Base-by-base conservation (phyloP, 2,113 vertebrate species). In the Perognathus longimembris region DNA sequence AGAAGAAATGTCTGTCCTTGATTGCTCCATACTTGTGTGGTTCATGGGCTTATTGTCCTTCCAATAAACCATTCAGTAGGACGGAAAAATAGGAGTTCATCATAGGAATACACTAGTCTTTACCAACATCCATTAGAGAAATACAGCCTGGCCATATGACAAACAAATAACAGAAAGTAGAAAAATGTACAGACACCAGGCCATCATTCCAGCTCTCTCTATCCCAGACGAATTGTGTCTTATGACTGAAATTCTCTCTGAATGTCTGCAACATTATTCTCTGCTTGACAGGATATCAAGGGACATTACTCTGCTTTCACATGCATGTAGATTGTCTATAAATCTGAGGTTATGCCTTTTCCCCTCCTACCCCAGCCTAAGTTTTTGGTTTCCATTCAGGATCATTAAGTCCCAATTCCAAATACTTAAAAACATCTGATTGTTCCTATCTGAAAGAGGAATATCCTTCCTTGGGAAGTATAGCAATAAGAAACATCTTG, bases 261-360 rank as follows among this genome's bases (percentile, higher is more conserved):
- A 34, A 6, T 28, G 73, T 57, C 20, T 17, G 15, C 28, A 66
- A 1, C 7, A 8, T 75, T 78, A 34, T 40, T 88, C 20, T 93
- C 1, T 78, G n/a, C 75, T 75, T 80, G 40, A 73, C n/a, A 69
- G 45, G 26, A 70, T 12, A 84, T 59, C 6, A 9, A n/a, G 61
- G 71, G 3, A 9, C 8, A 45, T 40, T 59, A 21, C 34, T 73
- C 14, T 38, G 8, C 4, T 83, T 26, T 61, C 67, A 24, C 21
- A 20, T 26, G 32, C 1, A 42, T 0, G 0, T 10, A 24, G 4
- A 3, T n/a, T 6, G 21, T 24, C 15, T 87, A 22, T 4, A 69
- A 42, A 59, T 42, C 73, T 66, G 42, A 74, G 22, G 38, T 59
- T n/a, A 8, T 0, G 0, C 70, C n/a, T 88, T 54, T 66, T 42